Conservation (phyloP, 2,888 invertebrate genomes). For the Drosophila gaucha region DNA sequence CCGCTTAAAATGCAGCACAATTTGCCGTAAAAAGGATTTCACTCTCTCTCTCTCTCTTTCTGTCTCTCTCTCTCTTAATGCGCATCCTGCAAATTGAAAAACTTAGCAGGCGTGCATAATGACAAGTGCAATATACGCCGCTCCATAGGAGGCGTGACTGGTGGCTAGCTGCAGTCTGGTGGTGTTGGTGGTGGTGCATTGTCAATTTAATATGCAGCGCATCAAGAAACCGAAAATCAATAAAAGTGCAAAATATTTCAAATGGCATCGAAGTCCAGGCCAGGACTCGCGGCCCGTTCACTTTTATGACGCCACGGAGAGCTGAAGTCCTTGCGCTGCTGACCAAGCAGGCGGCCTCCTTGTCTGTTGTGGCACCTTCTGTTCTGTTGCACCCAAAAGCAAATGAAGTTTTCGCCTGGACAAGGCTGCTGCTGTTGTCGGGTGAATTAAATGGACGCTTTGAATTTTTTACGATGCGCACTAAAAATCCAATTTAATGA, state of each 20-base stretch:
- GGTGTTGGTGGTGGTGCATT: conserved; percentile 51
- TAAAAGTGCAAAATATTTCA: conserved; percentile 76
- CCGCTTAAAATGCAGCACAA: conserved; percentile 79
- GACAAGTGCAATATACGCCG: conserved; percentile 52
- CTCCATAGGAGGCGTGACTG: conserved; percentile 2
- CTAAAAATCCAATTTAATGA: conserved; percentile 84
- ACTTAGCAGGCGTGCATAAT: conserved; percentile 61
- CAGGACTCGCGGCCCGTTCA: conserved; percentile 39
- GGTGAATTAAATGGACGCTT: conserved; percentile 76
- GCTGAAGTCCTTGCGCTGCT: conserved; percentile 54
- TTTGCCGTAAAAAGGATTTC: conserved; percentile 74
- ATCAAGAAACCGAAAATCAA: conserved; percentile 75
- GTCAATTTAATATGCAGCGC: conserved; percentile 70
- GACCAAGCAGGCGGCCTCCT: conserved; percentile 50
- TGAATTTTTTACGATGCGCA: conserved; percentile 81
- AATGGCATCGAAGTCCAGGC: conserved; percentile 52
- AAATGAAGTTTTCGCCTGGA: conserved; percentile 48
- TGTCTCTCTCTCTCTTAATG: conserved; percentile 28
- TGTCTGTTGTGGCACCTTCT: conserved; percentile 46
- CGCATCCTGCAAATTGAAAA: conserved; percentile 53
- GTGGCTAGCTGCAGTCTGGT: neutral
- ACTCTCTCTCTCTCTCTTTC: conserved; percentile 3
- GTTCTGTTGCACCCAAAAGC: conserved; percentile 45
- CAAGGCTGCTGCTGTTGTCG: conserved; percentile 51
- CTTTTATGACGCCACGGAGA: conserved; percentile 65